Evolutionary conservation across 2,888 invertebrate genomes (phyloP), one percentile per base, ranked within the genome.

Genomic region (Petrolisthes cinctipes): DNA sequence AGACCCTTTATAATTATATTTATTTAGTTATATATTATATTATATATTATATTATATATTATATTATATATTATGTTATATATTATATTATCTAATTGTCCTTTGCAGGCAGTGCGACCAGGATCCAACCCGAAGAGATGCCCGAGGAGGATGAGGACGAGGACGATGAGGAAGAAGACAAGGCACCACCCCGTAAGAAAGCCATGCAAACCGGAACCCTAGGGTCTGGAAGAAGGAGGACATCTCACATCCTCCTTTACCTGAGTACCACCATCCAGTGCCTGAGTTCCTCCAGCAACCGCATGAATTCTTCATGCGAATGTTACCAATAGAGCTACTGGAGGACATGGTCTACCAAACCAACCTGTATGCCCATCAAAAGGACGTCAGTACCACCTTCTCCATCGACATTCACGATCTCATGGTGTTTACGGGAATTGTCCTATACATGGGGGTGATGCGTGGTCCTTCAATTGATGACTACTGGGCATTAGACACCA

Each of bases 271-370:
- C 73, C 73, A 73, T 73, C 73, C 73, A 9, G 73, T 73, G 73
- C 73, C 73, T n/a, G 73, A 73, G 9, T 17, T 11, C 20, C 73
- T 73, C 73, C 20, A 9, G 17, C 9, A 11, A 23, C 78, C 84
- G 6, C 37, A 57, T 61, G 75, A 86, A 14, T 86, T 4, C 68
- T 83, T 83, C 51, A 51, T 17, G 17, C 20, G 9, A 14, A 61
- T 78, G 56, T 79, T 83, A 54, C 51, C 86, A 14, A 56, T 73
- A 82, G 82, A 68, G 5, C 53, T 86, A 17, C 51, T 87, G n/a
- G 88, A 85, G 9, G 73, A 88, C 14, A 85, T 85, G 79, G 85
- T 88, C 11, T 88, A 17, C 75, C 88, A 83, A 56, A 83, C 83
- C 2, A 87, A 87, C 56, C 83, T 87, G 9, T 87, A 83, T 83